Conservation (phyloP, 2,888 invertebrate genomes). For the Drosophila neutralis region DNA sequence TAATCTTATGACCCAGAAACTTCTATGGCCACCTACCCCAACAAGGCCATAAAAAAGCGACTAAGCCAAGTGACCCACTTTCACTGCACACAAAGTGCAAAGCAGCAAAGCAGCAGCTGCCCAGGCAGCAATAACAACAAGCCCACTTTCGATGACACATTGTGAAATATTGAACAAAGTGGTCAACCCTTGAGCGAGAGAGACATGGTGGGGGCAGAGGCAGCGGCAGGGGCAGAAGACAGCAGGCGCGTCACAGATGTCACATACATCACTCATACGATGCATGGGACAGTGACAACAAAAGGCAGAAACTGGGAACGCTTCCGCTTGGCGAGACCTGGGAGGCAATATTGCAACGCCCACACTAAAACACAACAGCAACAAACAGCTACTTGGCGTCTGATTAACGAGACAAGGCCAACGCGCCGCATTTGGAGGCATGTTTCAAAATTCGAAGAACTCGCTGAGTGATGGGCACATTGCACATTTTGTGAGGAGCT, state of each 20-base stretch:
- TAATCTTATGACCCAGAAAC: conserved; percentile 23
- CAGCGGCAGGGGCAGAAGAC: neutral
- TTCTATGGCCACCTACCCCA: conserved; percentile 53
- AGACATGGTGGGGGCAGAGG: neutral
- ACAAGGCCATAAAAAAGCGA: conserved; percentile 40
- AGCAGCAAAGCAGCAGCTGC: conserved; percentile 18
- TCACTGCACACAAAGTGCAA: conserved; percentile 58
- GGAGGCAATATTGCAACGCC: conserved; percentile 31
- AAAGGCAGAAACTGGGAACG: conserved; percentile 33
- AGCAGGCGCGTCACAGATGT: conserved; percentile 43
- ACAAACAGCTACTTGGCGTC: conserved; percentile 24
- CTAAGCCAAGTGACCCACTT: conserved; percentile 63
- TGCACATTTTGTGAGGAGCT: conserved; percentile 43
- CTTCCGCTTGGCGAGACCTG: conserved; percentile 51
- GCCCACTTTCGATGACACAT: conserved; percentile 55
- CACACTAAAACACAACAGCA: conserved; percentile 20
- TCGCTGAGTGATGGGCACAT: conserved; percentile 12
- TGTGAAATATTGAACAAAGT: conserved; percentile 62
- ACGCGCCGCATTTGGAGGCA: conserved; percentile 50
- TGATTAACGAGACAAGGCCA: conserved; percentile 69
- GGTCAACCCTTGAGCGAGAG: conserved; percentile 56
- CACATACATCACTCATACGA: conserved; percentile 71
- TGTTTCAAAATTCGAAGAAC: conserved; percentile 61
- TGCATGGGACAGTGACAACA: conserved; percentile 46
- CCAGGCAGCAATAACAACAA: conserved; percentile 21